Percentiles rank a stretch among this genome's conserved stretches.
phyloP scores from a whole-genome alignment of 2,113 vertebrate species.

The Fregetta grallaria region DNA sequence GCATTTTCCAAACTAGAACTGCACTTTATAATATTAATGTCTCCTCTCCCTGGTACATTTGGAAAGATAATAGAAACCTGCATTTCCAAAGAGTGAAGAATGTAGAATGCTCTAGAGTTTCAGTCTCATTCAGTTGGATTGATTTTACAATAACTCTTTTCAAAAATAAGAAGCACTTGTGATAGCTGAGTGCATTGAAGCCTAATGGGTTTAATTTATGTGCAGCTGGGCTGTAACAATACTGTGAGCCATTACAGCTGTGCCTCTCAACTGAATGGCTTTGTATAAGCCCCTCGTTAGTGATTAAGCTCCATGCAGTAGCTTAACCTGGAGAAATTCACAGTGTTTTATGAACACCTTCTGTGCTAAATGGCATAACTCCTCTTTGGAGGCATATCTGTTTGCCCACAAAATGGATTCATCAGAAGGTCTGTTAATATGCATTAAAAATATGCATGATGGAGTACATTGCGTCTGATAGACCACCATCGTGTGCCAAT shows the following conservation, averaged over 20 bases:
- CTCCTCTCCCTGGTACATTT: background rate
- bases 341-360: background rate
- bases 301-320: background rate
- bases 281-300: background rate
- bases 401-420: background rate
- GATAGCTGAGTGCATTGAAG: background rate
- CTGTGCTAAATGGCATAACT: background rate
- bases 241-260: conserved; percentile 29
- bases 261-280: background rate
- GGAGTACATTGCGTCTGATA: background rate
- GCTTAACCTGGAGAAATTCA: background rate
- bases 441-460: background rate
- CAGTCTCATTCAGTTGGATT: conserved; percentile 2
- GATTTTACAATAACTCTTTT: conserved; percentile 4
- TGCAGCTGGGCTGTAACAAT: conserved; percentile 27
- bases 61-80: conserved; percentile 1
- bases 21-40: background rate
- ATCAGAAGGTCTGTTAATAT: background rate
- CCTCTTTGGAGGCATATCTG: background rate
- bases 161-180: conserved; percentile 2
- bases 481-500: background rate
- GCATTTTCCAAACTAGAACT: background rate
- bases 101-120: background rate
- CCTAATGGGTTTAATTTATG: conserved; percentile 44
- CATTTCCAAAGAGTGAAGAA: background rate